Evolutionary conservation across 2,113 vertebrate genomes (phyloP).

Genomic region (Thunnus thynnus): DNA sequence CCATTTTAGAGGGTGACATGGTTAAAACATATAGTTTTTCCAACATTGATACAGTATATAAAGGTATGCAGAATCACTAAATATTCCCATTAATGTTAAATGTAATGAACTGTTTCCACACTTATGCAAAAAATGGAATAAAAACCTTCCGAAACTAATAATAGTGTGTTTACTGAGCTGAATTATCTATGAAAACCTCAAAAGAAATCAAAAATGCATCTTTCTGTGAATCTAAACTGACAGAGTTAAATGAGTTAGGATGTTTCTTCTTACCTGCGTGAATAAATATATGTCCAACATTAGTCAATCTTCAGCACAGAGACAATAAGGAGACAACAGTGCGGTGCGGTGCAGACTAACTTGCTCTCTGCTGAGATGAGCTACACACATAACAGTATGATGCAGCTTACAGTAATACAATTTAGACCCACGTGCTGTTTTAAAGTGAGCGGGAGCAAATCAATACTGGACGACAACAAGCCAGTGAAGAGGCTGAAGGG

Average conservation of each 20-base stretch:
- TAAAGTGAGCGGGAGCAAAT: slow-evolving; percentile 47
- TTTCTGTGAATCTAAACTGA: background rate
- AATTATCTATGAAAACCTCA: background rate
- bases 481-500: slow-evolving; percentile 23
- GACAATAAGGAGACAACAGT: background rate
- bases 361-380: slow-evolving; percentile 42
- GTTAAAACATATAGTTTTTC: no score
- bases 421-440: slow-evolving; percentile 70
- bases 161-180: no score
- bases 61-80: no score
- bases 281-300: slow-evolving; percentile 8
- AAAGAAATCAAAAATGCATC: background rate
- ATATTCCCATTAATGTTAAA: no score
- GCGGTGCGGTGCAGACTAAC: slow-evolving; percentile 39
- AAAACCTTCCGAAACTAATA: no score
- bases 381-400: slow-evolving; percentile 62
- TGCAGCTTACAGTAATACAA: slow-evolving; percentile 72
- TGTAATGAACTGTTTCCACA: no score
- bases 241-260: background rate
- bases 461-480: slow-evolving; percentile 36
- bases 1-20: no score
- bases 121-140: no score
- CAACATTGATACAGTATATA: no score
- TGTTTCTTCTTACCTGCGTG: slow-evolving; percentile 44
- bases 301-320: slow-evolving; percentile 16